Conservation (phyloP, 2,888 invertebrate species). For the Heliothis peltigera region DNA sequence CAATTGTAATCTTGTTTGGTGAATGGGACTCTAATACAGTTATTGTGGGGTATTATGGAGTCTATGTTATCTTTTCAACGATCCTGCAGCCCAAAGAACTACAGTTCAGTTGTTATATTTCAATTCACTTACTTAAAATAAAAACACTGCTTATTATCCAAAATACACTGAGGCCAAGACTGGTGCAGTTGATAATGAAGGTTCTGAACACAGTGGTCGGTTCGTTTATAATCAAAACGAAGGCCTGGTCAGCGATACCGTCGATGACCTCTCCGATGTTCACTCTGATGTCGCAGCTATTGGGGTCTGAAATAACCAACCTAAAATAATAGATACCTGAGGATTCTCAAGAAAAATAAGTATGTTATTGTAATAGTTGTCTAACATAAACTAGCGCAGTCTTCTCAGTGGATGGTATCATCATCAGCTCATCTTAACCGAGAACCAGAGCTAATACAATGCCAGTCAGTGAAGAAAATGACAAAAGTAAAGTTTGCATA, state of each 20-base stretch:
- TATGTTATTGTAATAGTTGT: not conserved
- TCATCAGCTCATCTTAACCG: too few relatives aligned
- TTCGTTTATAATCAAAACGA: conserved; percentile 70
- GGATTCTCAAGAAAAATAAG: not conserved
- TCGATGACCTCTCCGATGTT: conserved; percentile 78
- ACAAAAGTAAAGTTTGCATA: too few relatives aligned
- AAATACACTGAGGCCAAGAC: conserved; percentile 70
- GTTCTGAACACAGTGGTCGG: conserved; percentile 76
- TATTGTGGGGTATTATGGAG: too few relatives aligned
- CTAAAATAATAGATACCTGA: conserved; percentile 43
- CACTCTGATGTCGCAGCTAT: conserved; percentile 70
- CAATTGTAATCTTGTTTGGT: too few relatives aligned
- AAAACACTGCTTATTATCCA: conserved; percentile 76
- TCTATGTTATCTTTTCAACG: too few relatives aligned
- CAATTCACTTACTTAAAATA: conserved; percentile 74
- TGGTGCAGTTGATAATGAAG: conserved; percentile 73
- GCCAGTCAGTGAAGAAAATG: too few relatives aligned
- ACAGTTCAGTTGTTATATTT: not conserved
- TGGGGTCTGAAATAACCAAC: conserved; percentile 73
- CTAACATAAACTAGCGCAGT: not conserved
- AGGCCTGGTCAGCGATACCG: conserved; percentile 75
- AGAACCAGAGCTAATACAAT: too few relatives aligned
- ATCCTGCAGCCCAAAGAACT: not conserved
- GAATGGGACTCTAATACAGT: too few relatives aligned
- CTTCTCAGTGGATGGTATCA: too few relatives aligned